These are phyloP conservation scores for Euglossa dilemma DNA, from an alignment of 1,140 invertebrate species.

Conservation along the genomic window DNA sequence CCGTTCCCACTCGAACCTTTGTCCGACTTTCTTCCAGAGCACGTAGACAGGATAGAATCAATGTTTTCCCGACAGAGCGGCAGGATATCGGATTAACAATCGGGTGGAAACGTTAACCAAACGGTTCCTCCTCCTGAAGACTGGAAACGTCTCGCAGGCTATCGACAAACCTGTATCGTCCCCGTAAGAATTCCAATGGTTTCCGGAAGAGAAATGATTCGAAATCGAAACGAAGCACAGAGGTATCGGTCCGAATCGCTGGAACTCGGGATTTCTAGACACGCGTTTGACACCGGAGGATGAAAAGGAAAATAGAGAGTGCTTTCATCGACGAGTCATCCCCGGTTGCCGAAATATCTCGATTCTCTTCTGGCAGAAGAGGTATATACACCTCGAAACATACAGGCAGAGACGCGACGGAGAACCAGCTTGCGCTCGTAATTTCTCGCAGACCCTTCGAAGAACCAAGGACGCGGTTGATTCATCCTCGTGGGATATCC, in stretches of 20 bases:
- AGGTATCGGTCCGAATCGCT: too few relatives aligned
- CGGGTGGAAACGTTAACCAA: conserved; percentile 3
- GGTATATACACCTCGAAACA: neutral
- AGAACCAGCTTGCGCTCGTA: neutral
- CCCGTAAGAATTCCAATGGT: neutral
- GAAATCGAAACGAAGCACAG: too few relatives aligned
- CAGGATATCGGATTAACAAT: conserved; percentile 24
- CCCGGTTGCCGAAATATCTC: neutral
- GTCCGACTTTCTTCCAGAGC: neutral
- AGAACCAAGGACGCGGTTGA: conserved; percentile 3
- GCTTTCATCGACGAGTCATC: neutral
- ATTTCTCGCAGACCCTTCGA: neutral
- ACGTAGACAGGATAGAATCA: neutral
- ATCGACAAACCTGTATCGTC: conserved; percentile 10
- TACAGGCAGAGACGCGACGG: neutral
- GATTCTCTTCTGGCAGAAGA: neutral
- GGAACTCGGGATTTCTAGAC: too few relatives aligned
- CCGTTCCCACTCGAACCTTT: neutral
- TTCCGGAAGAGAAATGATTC: too few relatives aligned
- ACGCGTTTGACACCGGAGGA: neutral
- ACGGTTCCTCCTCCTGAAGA: neutral
- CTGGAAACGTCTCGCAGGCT: neutral
- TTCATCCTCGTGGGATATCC: neutral
- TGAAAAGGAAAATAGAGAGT: too few relatives aligned
- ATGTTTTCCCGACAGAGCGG: neutral